Percentiles rank a stretch among this genome's conserved stretches.
Conservation (phyloP, 2,888 invertebrate species). For the Tanypteryx hageni region DNA sequence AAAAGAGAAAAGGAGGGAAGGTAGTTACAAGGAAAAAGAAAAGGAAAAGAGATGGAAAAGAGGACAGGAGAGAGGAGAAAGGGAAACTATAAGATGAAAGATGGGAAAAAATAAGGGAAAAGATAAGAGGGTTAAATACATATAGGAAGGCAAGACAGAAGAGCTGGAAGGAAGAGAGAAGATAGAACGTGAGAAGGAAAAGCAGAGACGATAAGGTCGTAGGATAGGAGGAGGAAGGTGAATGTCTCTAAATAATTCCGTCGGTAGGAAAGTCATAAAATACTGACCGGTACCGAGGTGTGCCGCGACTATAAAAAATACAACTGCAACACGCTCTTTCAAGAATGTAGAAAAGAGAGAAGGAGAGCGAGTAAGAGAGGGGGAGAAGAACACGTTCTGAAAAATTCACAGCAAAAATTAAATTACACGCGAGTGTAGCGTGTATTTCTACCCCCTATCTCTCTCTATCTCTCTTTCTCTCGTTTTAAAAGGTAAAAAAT, state of each 20-base stretch:
- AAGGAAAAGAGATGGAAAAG: too few species aligned
- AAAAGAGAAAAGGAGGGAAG: too few species aligned
- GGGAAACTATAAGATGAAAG: too few species aligned
- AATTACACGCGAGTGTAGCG: background rate
- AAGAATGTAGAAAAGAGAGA: background rate
- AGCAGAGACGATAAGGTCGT: background rate
- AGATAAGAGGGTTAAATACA: background rate
- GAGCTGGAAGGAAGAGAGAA: background rate
- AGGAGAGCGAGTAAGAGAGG: background rate
- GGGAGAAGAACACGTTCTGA: background rate
- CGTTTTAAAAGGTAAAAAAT: too few species aligned
- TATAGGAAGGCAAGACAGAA: background rate
- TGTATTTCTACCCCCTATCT: background rate
- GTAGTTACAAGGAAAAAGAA: too few species aligned
- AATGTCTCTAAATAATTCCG: conserved; percentile 8
- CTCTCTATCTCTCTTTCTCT: background rate
- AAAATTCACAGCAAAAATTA: conserved; percentile 17
- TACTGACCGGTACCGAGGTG: conserved; percentile 16
- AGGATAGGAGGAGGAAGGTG: background rate
- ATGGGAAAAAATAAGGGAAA: background rate
- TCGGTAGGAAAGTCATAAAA: background rate
- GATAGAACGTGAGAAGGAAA: background rate
- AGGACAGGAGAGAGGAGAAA: too few species aligned
- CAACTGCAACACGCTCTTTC: background rate
- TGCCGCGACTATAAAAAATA: conserved; percentile 14